phyloP scores from a whole-genome alignment of 2,888 invertebrate species.

The Heteropelma amictum region DNA sequence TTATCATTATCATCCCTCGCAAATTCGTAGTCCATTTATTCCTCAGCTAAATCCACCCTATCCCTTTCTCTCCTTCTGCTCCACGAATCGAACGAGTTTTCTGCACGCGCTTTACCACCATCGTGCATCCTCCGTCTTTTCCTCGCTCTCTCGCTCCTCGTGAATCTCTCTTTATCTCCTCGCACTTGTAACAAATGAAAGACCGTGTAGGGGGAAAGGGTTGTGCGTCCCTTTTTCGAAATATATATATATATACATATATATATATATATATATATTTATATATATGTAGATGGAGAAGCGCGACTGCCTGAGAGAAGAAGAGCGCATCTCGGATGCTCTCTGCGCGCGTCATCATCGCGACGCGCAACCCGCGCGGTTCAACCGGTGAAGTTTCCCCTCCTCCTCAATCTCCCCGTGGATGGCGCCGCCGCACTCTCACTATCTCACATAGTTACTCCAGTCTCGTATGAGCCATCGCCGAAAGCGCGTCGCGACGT shows the following conservation, averaged over 20 bases:
- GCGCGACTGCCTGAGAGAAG: neutral
- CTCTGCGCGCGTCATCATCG: constrained; percentile 40
- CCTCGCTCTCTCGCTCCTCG: constrained; percentile 14
- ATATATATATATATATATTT: too few relatives aligned
- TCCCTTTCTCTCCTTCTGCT: constrained; percentile 24
- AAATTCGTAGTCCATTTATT: constrained; percentile 12
- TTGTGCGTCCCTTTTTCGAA: constrained; percentile 34
- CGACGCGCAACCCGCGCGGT: constrained; percentile 39
- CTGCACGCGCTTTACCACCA: too few relatives aligned
- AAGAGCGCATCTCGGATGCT: neutral
- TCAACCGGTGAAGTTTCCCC: constrained; percentile 36
- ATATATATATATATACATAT: too few relatives aligned
- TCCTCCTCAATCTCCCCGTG: constrained; percentile 48
- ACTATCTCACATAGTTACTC: constrained; percentile 60
- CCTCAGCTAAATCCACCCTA: constrained; percentile 3
- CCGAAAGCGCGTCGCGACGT: constrained; percentile 42
- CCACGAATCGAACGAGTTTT: constrained; percentile 19
- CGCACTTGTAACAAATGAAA: constrained; percentile 36
- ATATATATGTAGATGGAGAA: too few relatives aligned
- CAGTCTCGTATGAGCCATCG: constrained; percentile 64
- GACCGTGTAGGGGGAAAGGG: too few relatives aligned
- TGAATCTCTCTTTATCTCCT: constrained; percentile 17
- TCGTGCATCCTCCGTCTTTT: constrained; percentile 36
- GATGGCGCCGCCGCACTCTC: constrained; percentile 58
- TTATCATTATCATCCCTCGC: constrained; percentile 28